A percentile compares a stretch with the other conserved stretches of the same genome.
Evolutionary conservation across 1,140 invertebrate species (phyloP).

Genomic region (Melitaea cinxia): DNA sequence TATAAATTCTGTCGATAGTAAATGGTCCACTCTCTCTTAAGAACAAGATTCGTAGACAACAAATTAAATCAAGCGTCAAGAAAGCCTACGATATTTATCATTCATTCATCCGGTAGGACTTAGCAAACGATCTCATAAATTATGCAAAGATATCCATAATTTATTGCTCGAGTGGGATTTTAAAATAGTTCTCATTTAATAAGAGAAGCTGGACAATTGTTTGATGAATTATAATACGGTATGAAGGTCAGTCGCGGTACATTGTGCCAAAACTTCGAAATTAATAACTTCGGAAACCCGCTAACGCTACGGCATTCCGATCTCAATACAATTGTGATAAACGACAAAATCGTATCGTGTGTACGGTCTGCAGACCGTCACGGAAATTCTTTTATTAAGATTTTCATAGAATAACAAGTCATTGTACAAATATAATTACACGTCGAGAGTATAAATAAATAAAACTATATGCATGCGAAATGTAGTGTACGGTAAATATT

Average conservation of each 20-base stretch:
- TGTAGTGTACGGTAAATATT: slow-evolving; percentile 13
- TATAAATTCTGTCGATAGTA: not conserved
- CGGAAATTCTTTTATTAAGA: slow-evolving; percentile 8
- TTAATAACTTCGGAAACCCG: slow-evolving; percentile 21
- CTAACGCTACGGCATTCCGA: slow-evolving; percentile 16
- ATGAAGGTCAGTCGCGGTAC: slow-evolving; percentile 40
- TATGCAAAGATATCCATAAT: slow-evolving; percentile 38
- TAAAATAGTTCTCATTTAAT: slow-evolving; percentile 48
- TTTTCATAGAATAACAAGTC: slow-evolving; percentile 37
- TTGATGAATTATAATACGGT: slow-evolving; percentile 43
- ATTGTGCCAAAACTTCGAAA: slow-evolving; percentile 49
- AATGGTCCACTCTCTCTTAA: not conserved
- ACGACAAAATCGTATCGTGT: slow-evolving; percentile 9
- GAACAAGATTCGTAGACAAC: not conserved
- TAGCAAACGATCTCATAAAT: slow-evolving; percentile 36
- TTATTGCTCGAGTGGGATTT: slow-evolving; percentile 38
- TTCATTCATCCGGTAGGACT: slow-evolving; percentile 13
- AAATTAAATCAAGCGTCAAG: slow-evolving; percentile 13
- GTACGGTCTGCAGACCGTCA: too few species aligned
- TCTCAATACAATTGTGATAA: slow-evolving; percentile 11
- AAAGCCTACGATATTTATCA: slow-evolving; percentile 16
- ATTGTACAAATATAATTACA: slow-evolving; percentile 46
- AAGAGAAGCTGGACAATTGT: slow-evolving; percentile 43
- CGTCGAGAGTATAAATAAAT: slow-evolving; percentile 29
- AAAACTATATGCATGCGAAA: slow-evolving; percentile 18